A percentile compares a stretch with the other conserved stretches of the same genome.
These are phyloP conservation scores for Acropternis orthonyx DNA, from an alignment of 2,797 vertebrate genomes.

Conservation along the genomic window DNA sequence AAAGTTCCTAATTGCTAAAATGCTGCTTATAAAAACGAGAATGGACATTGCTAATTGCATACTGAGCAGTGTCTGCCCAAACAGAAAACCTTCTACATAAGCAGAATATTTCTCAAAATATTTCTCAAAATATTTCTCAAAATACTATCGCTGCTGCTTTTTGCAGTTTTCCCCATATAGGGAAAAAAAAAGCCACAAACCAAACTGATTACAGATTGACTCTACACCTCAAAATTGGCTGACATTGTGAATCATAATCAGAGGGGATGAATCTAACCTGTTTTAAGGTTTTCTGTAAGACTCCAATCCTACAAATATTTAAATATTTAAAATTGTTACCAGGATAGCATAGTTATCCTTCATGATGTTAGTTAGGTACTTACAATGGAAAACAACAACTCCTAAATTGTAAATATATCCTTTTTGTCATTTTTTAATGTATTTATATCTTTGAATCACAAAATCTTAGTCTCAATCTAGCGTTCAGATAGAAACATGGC, in stretches of 20 bases:
- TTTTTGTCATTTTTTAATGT: neutral
- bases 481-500: neutral
- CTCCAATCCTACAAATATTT: neutral
- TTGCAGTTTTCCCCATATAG: neutral
- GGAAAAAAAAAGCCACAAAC: neutral
- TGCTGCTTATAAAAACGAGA: constrained; percentile 20
- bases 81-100: neutral
- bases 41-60: constrained; percentile 46
- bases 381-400: neutral
- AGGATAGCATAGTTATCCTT: neutral
- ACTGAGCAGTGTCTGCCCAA: neutral
- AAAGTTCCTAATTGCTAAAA: constrained; percentile 46
- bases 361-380: neutral
- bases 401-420: neutral
- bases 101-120: neutral
- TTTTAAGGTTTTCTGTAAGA: neutral
- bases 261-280: neutral
- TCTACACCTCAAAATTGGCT: neutral
- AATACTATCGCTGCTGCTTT: neutral
- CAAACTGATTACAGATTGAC: neutral
- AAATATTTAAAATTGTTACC: neutral
- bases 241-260: neutral
- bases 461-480: neutral
- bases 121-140: constrained; percentile 2
- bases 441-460: neutral